Evolutionary conservation across 1,140 invertebrate species (phyloP), one percentile per base, ranked within the genome.

Genomic region (Saccostrea glomerata): DNA sequence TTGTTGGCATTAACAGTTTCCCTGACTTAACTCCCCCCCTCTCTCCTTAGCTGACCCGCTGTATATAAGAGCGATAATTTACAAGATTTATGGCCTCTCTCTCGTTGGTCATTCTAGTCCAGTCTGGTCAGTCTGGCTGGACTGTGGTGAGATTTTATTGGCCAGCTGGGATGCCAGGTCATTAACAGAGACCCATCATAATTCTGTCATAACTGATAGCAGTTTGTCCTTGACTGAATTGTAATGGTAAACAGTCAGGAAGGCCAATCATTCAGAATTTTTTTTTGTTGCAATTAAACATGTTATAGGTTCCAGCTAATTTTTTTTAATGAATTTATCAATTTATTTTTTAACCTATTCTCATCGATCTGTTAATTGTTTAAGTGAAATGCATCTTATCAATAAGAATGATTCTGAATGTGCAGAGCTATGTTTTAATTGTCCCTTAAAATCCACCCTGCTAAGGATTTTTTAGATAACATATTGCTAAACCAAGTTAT

Each of bases 161-260:
- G 23, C 70, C 70, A 30, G 70, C 30, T 30, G 25, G 30, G 70
- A 47, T 77, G 70, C 13, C 70, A 17, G 25, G 70, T 77, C 70
- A 77, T 77, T 77, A 77, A 25, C 70, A 77, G 70, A 77, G 70
- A 30, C 25, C 30, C 25, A 77, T 77, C 70, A 77, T 77, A 77
- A 77, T 30, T 77, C 70, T 77, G 70, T 77, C 70, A 77, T 77
- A 77, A 77, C 70, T 17, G 70, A 77, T 25, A 20, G 17, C 60
- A n/a, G 20, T 23, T 66, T 66, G 20, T n/a, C 60, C 60, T 20
- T 47, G 47, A 66, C 60, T 66, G 20, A 66, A 66, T 66, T 20
- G 20, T n/a, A 66, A 66, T 23, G 23, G 17, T 66, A 9, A 66
- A n/a, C 60, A 66, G 60, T 47, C 6, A 47, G 47, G 47, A 47